Evolutionary conservation across 2,113 vertebrate species (phyloP).

Genomic region (Ciconia boyciana): DNA sequence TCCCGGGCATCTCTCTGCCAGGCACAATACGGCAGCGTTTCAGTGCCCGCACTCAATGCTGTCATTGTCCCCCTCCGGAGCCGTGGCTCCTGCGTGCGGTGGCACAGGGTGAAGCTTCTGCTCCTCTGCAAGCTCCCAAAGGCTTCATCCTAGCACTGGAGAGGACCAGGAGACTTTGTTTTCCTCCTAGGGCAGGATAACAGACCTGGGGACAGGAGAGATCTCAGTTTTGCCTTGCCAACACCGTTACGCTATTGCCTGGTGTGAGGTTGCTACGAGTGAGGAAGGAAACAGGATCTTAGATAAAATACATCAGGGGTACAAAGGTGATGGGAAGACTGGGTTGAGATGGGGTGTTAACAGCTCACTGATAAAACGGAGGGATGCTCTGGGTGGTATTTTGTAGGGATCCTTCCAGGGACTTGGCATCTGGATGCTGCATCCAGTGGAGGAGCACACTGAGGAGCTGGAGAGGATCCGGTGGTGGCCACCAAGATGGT

Average conservation of each 20-base stretch:
- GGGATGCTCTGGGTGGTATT: background rate
- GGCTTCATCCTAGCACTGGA: rapidly evolving
- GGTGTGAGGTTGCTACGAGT: background rate
- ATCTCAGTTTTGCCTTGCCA: background rate
- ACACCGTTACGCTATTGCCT: rapidly evolving
- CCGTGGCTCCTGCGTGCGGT: background rate
- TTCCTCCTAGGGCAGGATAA: background rate
- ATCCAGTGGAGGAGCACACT: background rate
- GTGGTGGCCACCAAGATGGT: background rate
- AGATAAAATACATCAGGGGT: background rate
- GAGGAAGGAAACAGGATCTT: background rate
- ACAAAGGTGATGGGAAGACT: background rate
- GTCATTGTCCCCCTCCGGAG: background rate
- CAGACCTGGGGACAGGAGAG: background rate
- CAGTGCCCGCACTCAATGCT: background rate
- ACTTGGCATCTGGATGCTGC: background rate
- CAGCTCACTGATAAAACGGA: rapidly evolving
- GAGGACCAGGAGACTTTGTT: background rate
- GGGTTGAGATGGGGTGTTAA: rapidly evolving
- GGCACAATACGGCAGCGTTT: slow-evolving; percentile 43
- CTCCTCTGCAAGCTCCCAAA: background rate
- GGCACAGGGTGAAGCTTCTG: background rate
- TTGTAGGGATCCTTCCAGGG: background rate
- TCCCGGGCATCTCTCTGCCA: slow-evolving; percentile 51
- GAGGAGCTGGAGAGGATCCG: background rate